Conservation (phyloP, 2,797 vertebrate genomes). For the Catamblyrhynchus diadema region DNA sequence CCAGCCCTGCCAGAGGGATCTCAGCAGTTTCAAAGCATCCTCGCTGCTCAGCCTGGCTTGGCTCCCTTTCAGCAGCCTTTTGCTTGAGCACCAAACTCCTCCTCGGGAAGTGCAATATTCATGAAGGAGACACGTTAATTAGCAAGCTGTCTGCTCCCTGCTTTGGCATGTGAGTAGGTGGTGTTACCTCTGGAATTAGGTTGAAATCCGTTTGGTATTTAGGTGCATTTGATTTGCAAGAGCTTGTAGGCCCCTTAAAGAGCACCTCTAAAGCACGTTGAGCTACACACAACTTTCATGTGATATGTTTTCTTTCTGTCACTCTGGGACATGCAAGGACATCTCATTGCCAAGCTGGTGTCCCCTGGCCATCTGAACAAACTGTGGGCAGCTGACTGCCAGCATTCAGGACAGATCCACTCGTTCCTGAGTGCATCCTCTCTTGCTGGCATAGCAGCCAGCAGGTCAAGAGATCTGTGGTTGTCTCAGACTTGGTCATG, state of each 20-base stretch:
- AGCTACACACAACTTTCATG: not conserved
- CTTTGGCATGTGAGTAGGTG: constrained; percentile 33
- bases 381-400: rapidly evolving
- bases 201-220: constrained; percentile 23
- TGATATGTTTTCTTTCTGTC: not conserved
- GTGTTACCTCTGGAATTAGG: constrained; percentile 43
- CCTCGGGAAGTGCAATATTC: not conserved
- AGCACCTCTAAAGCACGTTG: not conserved
- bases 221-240: constrained; percentile 16
- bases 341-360: not conserved
- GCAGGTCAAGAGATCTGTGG: not conserved
- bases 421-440: rapidly evolving
- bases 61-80: not conserved
- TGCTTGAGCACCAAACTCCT: not conserved
- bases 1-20: not conserved
- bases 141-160: constrained; percentile 33
- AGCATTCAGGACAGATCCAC: not conserved
- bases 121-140: constrained; percentile 27
- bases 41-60: not conserved
- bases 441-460: not conserved
- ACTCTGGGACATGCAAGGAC: not conserved
- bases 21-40: not conserved
- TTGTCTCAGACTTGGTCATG: rapidly evolving
- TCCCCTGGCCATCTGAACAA: not conserved
- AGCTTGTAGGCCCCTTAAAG: not conserved